Percentiles rank a stretch among this genome's conserved stretches.
These are phyloP conservation scores for Sternotherus odoratus DNA, from an alignment of 2,797 vertebrate genomes.

Conservation along the genomic window DNA sequence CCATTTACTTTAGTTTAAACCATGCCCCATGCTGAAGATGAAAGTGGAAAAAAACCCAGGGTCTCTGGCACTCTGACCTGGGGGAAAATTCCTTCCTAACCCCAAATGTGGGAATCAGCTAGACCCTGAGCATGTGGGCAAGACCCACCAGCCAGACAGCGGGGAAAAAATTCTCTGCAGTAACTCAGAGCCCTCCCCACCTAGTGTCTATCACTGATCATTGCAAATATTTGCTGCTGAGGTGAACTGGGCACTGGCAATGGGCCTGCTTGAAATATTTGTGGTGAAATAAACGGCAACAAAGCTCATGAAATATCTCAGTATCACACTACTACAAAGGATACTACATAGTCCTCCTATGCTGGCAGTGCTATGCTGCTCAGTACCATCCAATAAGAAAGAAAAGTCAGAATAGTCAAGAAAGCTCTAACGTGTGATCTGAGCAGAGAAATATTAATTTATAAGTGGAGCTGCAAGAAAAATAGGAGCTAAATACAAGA, in stretches of 20 bases:
- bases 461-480: background rate
- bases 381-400: background rate
- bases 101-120: background rate
- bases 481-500: background rate
- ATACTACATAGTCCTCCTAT: background rate
- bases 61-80: background rate
- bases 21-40: background rate
- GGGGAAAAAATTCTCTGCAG: background rate
- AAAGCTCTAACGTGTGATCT: background rate
- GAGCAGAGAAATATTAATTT: background rate
- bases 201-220: background rate
- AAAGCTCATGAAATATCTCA: background rate
- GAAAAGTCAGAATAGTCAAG: accelerated
- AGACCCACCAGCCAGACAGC: background rate
- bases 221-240: background rate
- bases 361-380: background rate
- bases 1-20: background rate
- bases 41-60: background rate
- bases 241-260: background rate
- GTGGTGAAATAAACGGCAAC: background rate
- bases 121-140: background rate
- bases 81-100: background rate
- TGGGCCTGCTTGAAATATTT: background rate
- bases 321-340: background rate
- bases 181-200: background rate